Conservation (phyloP, 2,888 invertebrate genomes). For the Cistogaster globosa region DNA sequence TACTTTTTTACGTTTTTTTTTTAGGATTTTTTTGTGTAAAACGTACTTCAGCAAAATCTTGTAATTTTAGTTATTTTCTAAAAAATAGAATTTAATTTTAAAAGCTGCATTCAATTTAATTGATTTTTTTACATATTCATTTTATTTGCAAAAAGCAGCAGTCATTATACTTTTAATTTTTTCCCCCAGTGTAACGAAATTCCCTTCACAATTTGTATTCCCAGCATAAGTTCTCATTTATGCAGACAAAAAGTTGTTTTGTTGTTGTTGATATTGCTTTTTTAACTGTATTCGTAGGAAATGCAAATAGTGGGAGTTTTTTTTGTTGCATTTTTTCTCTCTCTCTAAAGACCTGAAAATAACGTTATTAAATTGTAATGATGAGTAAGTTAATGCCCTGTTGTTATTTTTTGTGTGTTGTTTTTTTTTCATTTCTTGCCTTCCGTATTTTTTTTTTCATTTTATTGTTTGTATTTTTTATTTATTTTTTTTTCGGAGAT, state of each 20-base stretch:
- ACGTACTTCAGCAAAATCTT: too few species aligned
- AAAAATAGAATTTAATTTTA: too few species aligned
- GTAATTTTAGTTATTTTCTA: too few species aligned
- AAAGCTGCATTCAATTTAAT: too few species aligned
- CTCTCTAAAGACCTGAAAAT: slow-evolving; percentile 40
- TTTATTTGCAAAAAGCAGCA: background rate
- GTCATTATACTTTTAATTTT: slow-evolving; percentile 3
- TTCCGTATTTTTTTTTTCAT: background rate
- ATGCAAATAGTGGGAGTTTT: slow-evolving; percentile 58
- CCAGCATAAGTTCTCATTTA: slow-evolving; percentile 41
- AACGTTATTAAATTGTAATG: slow-evolving; percentile 63
- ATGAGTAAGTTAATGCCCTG: slow-evolving; percentile 71
- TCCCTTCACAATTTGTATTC: slow-evolving; percentile 46
- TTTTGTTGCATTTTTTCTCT: background rate
- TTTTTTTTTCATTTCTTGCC: slow-evolving; percentile 1
- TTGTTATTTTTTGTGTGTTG: slow-evolving; percentile 35
- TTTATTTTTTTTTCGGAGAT: slow-evolving; percentile 20
- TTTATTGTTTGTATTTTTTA: slow-evolving; percentile 7
- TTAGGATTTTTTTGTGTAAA: too few species aligned
- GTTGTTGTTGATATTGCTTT: slow-evolving; percentile 21
- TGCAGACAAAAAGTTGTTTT: slow-evolving; percentile 29
- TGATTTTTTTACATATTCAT: background rate
- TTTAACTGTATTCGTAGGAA: slow-evolving; percentile 57
- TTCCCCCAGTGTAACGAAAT: slow-evolving; percentile 33
- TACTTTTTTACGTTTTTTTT: too few species aligned